Conservation (phyloP, 2,113 vertebrate species). For the Halichoerus grypus region DNA sequence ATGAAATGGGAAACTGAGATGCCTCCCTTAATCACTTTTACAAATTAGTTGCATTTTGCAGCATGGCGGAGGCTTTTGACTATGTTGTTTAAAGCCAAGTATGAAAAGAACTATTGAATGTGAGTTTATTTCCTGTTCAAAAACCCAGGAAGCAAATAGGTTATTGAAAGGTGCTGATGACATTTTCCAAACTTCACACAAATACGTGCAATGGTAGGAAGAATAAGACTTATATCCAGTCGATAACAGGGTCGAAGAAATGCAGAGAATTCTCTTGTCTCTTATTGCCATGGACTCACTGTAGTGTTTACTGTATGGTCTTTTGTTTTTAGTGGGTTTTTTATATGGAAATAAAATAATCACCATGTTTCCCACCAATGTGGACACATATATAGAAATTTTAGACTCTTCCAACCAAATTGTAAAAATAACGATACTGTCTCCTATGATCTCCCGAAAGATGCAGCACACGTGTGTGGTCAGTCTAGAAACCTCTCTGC, state of each 20-base stretch:
- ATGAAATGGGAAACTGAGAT: conserved; percentile 29
- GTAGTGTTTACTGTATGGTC: not conserved
- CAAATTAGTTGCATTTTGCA: conserved; percentile 22
- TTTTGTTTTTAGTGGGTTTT: not conserved
- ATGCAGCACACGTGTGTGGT: too few species aligned
- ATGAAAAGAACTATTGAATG: not conserved
- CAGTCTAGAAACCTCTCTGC: not conserved
- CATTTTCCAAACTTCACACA: not conserved
- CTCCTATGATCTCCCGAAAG: not conserved
- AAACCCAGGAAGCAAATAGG: not conserved
- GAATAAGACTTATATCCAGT: not conserved
- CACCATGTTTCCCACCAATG: not conserved
- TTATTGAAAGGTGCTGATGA: not conserved
- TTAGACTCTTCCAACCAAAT: too few species aligned
- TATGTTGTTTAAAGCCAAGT: conserved; percentile 16
- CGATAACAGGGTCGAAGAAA: not conserved
- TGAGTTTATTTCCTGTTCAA: not conserved
- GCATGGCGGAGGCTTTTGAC: not conserved
- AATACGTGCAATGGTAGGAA: not conserved
- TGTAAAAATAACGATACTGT: not conserved
- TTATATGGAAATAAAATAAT: not conserved
- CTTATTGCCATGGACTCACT: not conserved
- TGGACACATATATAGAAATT: not conserved
- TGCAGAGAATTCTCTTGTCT: not conserved
- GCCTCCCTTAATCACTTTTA: not conserved